Conservation (phyloP, 2,113 vertebrate species). For the Ascaphus truei region DNA sequence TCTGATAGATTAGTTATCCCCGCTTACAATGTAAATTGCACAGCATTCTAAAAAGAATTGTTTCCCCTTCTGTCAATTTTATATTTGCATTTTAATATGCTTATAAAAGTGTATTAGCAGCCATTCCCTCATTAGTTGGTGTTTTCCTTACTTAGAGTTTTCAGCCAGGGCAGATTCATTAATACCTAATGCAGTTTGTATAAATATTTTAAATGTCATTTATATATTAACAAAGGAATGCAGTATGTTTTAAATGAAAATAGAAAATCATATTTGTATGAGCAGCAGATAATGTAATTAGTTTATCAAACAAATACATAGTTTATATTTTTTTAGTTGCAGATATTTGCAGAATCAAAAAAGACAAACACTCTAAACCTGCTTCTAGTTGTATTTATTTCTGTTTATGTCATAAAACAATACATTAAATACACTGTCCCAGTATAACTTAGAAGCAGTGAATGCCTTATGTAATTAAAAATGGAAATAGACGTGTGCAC, state of each 20-base stretch:
- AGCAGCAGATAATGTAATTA: background rate
- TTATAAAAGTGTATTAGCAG: background rate
- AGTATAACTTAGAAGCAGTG: too few species aligned
- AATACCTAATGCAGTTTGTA: conserved; percentile 19
- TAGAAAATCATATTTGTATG: background rate
- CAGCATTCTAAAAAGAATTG: background rate
- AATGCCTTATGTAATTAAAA: too few species aligned
- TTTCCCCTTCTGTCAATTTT: background rate
- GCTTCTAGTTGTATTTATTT: too few species aligned
- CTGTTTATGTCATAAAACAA: too few species aligned
- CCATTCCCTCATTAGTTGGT: background rate
- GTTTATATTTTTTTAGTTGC: background rate
- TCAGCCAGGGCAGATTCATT: background rate
- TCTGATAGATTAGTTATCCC: background rate
- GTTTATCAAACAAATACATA: background rate
- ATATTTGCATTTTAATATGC: conserved; percentile 3
- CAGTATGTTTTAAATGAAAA: conserved; percentile 6
- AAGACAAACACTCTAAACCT: too few species aligned
- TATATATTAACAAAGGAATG: conserved; percentile 3
- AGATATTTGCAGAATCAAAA: too few species aligned
- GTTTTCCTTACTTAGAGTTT: background rate
- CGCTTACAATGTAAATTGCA: background rate
- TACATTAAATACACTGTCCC: too few species aligned
- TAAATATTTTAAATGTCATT: conserved; percentile 29
- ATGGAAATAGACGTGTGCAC: too few species aligned